Evolutionary conservation across 2,888 invertebrate genomes (phyloP).

Genomic region (Hypomecis atomaria): DNA sequence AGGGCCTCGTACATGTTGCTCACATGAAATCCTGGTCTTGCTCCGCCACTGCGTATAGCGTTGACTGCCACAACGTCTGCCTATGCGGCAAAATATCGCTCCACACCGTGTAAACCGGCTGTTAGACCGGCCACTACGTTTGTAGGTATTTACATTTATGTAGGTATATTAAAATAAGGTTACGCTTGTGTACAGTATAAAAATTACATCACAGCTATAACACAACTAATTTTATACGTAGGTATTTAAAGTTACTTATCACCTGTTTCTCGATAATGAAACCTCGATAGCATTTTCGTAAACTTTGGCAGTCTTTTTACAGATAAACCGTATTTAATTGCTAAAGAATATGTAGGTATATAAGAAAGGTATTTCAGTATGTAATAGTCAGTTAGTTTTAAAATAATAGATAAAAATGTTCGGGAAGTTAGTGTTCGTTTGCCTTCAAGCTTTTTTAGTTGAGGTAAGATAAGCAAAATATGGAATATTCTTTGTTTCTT

Average conservation of each 20-base stretch:
- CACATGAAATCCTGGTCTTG: too few species aligned
- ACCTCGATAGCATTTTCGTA: conserved; percentile 15
- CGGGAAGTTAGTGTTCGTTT: conserved; percentile 26
- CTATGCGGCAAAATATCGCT: too few species aligned
- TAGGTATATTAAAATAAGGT: too few species aligned
- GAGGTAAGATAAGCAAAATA: conserved; percentile 49
- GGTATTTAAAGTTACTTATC: conserved; percentile 2
- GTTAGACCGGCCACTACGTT: too few species aligned
- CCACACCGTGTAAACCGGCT: too few species aligned
- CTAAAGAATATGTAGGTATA: conserved; percentile 20
- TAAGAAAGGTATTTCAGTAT: conserved; percentile 2
- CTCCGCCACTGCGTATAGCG: too few species aligned
- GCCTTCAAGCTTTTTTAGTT: conserved; percentile 45
- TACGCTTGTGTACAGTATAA: background rate
- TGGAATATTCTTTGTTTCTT: too few species aligned
- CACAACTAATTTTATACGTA: background rate
- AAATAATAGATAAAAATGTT: conserved; percentile 15
- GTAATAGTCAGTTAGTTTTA: conserved; percentile 11
- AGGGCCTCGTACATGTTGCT: too few species aligned
- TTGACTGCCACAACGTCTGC: too few species aligned
- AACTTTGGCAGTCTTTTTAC: background rate
- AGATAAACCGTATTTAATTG: conserved; percentile 13
- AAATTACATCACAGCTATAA: background rate
- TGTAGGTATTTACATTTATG: too few species aligned
- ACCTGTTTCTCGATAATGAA: background rate